Percentiles rank a stretch among this genome's conserved stretches.
Evolutionary conservation across 2,113 vertebrate species (phyloP).

Genomic region (Petaurus breviceps): DNA sequence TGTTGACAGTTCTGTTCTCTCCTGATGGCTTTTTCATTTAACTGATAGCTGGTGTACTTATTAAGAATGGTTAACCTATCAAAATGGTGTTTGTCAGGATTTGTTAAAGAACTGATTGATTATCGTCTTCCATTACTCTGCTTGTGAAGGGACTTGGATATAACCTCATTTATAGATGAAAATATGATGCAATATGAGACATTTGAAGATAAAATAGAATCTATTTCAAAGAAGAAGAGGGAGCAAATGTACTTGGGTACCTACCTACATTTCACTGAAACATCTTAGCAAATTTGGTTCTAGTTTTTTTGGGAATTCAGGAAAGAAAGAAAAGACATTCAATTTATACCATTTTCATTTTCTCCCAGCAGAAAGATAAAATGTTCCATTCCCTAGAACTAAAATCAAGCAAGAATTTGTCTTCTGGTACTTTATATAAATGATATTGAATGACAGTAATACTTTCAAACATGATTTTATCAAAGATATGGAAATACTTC

Average conservation of each 20-base stretch:
- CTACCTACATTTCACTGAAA: neutral
- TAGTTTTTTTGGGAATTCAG: neutral
- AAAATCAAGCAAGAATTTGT: neutral
- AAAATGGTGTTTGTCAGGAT: neutral
- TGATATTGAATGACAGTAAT: neutral
- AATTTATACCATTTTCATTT: neutral
- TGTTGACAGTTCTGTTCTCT: neutral
- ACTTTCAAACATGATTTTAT: neutral
- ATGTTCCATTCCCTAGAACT: neutral
- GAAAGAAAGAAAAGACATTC: neutral
- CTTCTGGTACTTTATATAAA: neutral
- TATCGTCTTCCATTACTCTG: neutral
- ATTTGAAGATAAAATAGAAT: neutral
- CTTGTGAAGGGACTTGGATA: neutral
- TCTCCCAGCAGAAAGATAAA: neutral
- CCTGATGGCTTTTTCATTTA: neutral
- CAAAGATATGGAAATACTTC: neutral
- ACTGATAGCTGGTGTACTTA: neutral
- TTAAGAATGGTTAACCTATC: neutral
- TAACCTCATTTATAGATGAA: neutral
- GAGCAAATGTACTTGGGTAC: neutral
- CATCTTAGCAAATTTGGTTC: neutral
- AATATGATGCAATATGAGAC: neutral
- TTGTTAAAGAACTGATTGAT: neutral
- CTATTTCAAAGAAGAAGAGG: neutral